These are phyloP conservation scores for Corella eumyota DNA, from an alignment of 23 tunicate species.

Conservation along the genomic window DNA sequence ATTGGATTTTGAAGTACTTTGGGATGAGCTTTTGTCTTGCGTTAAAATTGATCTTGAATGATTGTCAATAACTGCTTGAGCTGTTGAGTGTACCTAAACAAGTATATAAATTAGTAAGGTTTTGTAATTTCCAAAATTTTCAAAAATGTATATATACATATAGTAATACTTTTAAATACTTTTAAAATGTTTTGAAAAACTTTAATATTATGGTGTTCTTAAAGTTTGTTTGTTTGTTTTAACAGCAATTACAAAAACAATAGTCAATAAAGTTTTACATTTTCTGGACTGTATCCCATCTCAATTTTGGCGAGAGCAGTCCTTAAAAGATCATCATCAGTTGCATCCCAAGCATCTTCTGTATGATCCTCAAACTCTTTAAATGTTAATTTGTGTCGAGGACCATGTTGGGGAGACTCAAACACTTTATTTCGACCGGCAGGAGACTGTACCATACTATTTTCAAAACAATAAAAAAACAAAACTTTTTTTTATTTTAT, in stretches of 20 bases:
- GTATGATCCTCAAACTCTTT: conserved; percentile 94
- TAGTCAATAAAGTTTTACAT: too few species aligned
- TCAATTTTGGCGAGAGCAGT: conserved; percentile 53
- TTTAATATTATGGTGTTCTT: not conserved
- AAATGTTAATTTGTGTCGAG: conserved; percentile 66
- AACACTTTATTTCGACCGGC: conserved; percentile 11
- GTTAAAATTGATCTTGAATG: conserved; percentile 23
- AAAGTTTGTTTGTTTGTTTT: too few species aligned
- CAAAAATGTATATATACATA: not conserved
- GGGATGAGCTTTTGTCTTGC: not conserved
- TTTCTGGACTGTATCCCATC: conserved; percentile 29
- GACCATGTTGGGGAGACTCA: conserved; percentile 32
- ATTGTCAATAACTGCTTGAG: conserved; percentile 58
- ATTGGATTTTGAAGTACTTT: not conserved
- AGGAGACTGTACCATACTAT: conserved; percentile 29
- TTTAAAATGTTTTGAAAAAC: too few species aligned
- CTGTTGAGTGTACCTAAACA: conserved; percentile 42
- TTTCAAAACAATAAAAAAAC: not conserved
- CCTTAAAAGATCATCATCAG: conserved; percentile 80
- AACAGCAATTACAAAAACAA: too few species aligned
- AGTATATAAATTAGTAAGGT: not conserved
- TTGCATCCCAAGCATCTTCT: conserved; percentile 99
- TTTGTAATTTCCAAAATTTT: not conserved
- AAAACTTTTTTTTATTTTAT: too few species aligned
- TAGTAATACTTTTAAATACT: too few species aligned